Percentiles rank a stretch among this genome's conserved stretches.
These are phyloP conservation scores for Leucosticte australis DNA, from an alignment of 2,113 vertebrate species.

Conservation along the genomic window DNA sequence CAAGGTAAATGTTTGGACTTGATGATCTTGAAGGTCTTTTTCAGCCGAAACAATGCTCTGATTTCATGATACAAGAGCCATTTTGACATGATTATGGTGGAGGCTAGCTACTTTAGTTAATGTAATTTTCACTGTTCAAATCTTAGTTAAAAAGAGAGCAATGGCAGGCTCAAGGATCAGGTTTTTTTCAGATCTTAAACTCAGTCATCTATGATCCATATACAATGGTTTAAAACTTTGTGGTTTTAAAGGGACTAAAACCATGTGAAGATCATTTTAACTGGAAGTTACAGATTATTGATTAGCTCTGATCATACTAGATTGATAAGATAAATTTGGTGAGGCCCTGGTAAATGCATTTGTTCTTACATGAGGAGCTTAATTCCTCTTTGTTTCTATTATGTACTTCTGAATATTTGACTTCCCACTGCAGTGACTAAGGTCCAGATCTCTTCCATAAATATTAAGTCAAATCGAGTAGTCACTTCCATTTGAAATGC, in stretches of 20 bases:
- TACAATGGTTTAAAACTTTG: background rate
- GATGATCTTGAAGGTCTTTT: background rate
- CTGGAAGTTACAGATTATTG: background rate
- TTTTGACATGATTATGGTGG: background rate
- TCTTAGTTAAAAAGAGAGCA: background rate
- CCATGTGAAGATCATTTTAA: background rate
- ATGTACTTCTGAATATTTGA: background rate
- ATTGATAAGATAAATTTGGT: background rate
- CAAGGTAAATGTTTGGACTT: background rate
- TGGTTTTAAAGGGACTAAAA: background rate
- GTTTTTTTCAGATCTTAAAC: background rate
- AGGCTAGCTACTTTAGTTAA: background rate
- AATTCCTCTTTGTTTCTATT: background rate
- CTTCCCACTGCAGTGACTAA: background rate
- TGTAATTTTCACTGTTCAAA: background rate
- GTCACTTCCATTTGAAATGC: background rate
- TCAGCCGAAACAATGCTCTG: background rate
- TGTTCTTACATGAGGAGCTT: background rate
- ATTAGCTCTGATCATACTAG: background rate
- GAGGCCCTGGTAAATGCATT: background rate
- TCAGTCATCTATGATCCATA: rapidly evolving
- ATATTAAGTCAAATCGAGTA: background rate
- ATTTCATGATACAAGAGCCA: background rate
- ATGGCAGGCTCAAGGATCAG: background rate
- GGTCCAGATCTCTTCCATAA: background rate